A percentile compares a stretch with the other conserved stretches of the same genome.
These are phyloP conservation scores for Hippopotamus amphibius DNA, from an alignment of 2,113 vertebrate species.

Conservation along the genomic window DNA sequence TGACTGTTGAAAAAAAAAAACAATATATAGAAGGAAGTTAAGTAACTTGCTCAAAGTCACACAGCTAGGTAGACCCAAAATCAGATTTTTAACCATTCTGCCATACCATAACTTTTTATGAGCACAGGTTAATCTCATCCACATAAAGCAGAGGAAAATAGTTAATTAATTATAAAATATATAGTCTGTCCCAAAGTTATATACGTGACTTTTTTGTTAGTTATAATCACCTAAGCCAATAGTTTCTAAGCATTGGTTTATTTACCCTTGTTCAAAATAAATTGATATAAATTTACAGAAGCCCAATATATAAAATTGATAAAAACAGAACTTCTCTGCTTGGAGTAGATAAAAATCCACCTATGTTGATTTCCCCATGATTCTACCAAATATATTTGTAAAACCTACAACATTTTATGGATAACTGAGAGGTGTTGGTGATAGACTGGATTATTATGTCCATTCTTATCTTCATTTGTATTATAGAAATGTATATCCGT, in stretches of 20 bases:
- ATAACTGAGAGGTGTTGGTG: not conserved
- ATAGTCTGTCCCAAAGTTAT: not conserved
- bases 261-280: not conserved
- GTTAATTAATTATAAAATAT: not conserved
- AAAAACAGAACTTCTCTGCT: not conserved
- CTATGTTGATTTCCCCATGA: not conserved
- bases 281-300: not conserved
- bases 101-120: not conserved
- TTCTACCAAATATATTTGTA: not conserved
- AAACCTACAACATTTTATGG: not conserved
- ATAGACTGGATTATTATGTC: not conserved
- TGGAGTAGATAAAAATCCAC: not conserved
- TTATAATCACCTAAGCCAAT: not conserved
- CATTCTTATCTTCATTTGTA: not conserved
- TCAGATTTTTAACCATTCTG: not conserved
- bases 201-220: not conserved
- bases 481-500: not conserved
- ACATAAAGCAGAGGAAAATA: not conserved
- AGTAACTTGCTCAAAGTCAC: not conserved
- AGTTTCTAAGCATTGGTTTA: constrained; percentile 37
- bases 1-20: not conserved
- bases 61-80: not conserved
- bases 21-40: not conserved
- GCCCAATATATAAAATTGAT: not conserved
- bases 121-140: not conserved